Base-by-base conservation (phyloP, 1,140 invertebrate species). In the Hesperophylax magnus region DNA sequence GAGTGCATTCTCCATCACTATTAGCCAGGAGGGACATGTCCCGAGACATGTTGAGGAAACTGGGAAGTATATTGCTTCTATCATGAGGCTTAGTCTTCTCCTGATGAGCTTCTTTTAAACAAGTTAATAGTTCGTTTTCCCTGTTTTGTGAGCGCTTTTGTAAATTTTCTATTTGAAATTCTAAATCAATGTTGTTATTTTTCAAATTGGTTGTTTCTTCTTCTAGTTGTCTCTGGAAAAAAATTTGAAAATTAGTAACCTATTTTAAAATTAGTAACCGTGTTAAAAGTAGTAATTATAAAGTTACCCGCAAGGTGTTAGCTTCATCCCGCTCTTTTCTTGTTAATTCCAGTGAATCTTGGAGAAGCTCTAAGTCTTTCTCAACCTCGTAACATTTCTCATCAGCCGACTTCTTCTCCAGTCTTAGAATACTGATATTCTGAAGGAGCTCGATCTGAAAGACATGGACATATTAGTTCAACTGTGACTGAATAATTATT, bases 101-200 rank as follows among this genome's bases (percentile, higher is more conserved):
- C 18, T 71, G 61, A 2, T 80, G 72, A 61, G 86, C 86, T n/a
- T 87, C 85, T 7, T 84, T 76, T 18, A 88, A 72, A 8, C 61
- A 71, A 5, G 81, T 65, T 3, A 86, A 60, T 4, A 88, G 67
- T 20, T 88, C 85, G 6, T 81, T 80, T 84, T 88, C 86, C 4
- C 88, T 83, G 15, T 75, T 80, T 65, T 85, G 85, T 22, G 85
- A 82, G 71, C 86, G 86, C 3, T 78, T 78, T 75, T 87, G 85
- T 31, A 84, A 84, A 11, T 79, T 81, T 56, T 87, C 71, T 61
- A 85, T 87, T 84, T 89, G 82, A 81, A 86, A 88, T 54, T 88
- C 84, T n/a, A 88, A 61, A 77, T 85, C 85, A 20, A 86, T 65
- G 53, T 82, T 82, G n/a, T 60, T 54, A 47, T n/a, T 67, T 27